These are phyloP conservation scores for Tylochromis polylepis DNA, from an alignment of 2,113 vertebrate species.

Conservation along the genomic window DNA sequence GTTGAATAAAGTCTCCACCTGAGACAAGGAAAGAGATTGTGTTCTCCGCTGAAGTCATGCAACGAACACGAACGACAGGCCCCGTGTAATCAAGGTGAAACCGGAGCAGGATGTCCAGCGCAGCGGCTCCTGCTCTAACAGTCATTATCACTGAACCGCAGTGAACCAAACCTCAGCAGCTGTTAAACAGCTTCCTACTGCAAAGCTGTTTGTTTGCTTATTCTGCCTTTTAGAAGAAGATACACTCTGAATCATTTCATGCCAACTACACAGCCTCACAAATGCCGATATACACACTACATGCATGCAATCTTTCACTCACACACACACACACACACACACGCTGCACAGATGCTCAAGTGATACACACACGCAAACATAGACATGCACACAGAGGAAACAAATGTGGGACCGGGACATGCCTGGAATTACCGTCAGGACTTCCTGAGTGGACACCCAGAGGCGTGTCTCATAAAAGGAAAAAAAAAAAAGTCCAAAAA, in stretches of 20 bases:
- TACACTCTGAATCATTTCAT: slow-evolving; percentile 43
- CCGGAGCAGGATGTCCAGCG: neutral
- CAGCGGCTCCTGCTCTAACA: neutral
- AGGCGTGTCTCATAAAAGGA: neutral
- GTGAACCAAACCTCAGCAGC: slow-evolving; percentile 29
- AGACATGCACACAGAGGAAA: slow-evolving; percentile 15
- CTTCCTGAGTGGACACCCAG: slow-evolving; percentile 8
- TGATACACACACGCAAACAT: neutral
- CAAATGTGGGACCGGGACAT: neutral
- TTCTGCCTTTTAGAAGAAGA: slow-evolving; percentile 26
- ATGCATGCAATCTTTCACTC: neutral
- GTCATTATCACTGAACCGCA: slow-evolving; percentile 29
- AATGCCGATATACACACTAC: neutral
- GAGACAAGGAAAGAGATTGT: neutral
- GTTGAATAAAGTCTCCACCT: neutral
- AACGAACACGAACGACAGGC: neutral
- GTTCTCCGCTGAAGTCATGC: neutral
- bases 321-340: slow-evolving; percentile 9
- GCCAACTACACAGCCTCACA: slow-evolving; percentile 13
- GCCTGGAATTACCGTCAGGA: neutral
- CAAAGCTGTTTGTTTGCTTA: slow-evolving; percentile 45
- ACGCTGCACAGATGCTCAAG: slow-evolving; percentile 1
- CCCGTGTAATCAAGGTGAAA: neutral
- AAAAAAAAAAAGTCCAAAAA: neutral
- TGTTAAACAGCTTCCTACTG: slow-evolving; percentile 41